Evolutionary conservation across 2,113 vertebrate genomes (phyloP).

Genomic region (Alligator sinensis): DNA sequence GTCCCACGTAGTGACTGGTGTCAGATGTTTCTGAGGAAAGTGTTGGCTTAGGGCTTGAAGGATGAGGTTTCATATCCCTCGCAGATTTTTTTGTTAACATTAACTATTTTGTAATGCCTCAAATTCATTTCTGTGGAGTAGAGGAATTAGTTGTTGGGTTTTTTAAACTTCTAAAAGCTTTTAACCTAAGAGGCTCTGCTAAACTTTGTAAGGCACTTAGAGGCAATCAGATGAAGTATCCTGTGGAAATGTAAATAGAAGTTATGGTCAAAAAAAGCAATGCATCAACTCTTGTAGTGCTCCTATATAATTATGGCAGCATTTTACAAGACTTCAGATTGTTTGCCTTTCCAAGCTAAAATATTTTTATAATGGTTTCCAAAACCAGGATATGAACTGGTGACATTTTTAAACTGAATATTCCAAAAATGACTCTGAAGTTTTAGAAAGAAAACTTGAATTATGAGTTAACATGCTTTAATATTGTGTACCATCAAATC

Average conservation of each 20-base stretch:
- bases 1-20: background rate
- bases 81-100: fast-evolving
- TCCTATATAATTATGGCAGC: fast-evolving
- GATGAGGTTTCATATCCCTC: background rate
- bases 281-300: background rate
- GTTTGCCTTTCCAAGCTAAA: no score
- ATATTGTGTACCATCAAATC: no score
- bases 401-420: background rate
- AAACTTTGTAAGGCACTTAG: background rate
- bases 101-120: no score
- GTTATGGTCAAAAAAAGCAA: background rate
- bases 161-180: background rate
- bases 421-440: background rate
- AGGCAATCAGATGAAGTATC: background rate
- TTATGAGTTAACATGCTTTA: background rate
- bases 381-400: no score
- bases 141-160: background rate
- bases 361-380: no score
- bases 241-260: background rate
- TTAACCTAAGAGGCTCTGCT: background rate
- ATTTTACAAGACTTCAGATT: background rate
- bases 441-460: background rate
- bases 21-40: fast-evolving
- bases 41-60: fast-evolving
- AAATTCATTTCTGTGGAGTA: background rate